Evolutionary conservation across 1,140 invertebrate genomes (phyloP).

Genomic region (Drosophila orosa): DNA sequence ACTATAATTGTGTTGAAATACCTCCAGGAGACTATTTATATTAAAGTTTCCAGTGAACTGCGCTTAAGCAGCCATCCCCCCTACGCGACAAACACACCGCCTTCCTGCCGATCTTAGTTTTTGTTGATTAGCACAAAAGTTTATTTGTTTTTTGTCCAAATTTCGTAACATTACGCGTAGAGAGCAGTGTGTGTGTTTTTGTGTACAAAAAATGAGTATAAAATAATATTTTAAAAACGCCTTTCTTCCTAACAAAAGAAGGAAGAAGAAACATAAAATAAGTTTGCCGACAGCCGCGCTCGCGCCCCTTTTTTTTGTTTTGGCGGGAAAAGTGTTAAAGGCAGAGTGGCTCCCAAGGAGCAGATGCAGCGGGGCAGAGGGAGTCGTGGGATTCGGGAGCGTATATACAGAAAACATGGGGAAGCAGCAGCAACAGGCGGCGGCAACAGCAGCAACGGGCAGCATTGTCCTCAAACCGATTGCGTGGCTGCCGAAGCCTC

Average conservation of each 20-base stretch:
- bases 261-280: slow-evolving; percentile 19
- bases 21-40: neutral
- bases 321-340: slow-evolving; percentile 4
- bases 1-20: neutral
- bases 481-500: slow-evolving; percentile 43
- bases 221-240: slow-evolving; percentile 18
- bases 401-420: slow-evolving; percentile 48
- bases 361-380: slow-evolving; percentile 1
- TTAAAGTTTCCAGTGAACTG: too few species aligned
- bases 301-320: neutral
- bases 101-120: neutral
- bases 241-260: slow-evolving; percentile 8
- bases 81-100: too few species aligned
- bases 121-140: slow-evolving; percentile 14
- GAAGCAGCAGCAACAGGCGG: slow-evolving; percentile 4
- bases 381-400: slow-evolving; percentile 1
- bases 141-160: slow-evolving; percentile 14
- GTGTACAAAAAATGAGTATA: slow-evolving; percentile 19
- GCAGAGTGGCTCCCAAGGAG: neutral
- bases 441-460: neutral
- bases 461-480: slow-evolving; percentile 45
- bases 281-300: slow-evolving; percentile 1
- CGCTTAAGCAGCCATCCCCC: neutral
- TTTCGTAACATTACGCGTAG: slow-evolving; percentile 12
- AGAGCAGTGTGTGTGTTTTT: neutral